A percentile compares a stretch with the other conserved stretches of the same genome.
Conservation (phyloP, 2,797 vertebrate genomes). For the Lepidocolaptes lacrymiger region DNA sequence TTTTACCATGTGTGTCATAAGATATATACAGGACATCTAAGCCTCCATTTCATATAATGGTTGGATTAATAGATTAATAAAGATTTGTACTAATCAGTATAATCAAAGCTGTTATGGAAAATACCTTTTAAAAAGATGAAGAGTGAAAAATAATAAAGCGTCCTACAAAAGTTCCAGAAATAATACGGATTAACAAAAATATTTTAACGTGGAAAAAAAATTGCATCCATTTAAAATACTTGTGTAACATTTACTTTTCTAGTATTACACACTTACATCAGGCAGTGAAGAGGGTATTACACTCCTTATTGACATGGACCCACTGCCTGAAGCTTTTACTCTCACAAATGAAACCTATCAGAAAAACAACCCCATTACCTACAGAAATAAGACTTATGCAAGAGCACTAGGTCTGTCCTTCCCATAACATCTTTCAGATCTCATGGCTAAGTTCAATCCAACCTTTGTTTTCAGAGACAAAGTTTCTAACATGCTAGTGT, state of each 20-base stretch:
- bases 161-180: neutral
- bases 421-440: neutral
- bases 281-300: neutral
- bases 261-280: neutral
- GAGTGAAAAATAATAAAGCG: constrained; percentile 5
- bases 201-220: neutral
- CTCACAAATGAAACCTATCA: neutral
- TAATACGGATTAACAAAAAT: neutral
- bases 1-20: constrained; percentile 45
- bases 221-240: neutral
- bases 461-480: neutral
- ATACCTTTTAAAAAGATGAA: constrained; percentile 37
- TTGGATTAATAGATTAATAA: neutral
- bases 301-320: neutral
- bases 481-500: neutral
- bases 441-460: neutral
- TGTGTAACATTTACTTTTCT: neutral
- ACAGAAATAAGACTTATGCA: neutral
- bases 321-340: neutral
- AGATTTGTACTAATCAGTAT: neutral
- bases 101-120: neutral
- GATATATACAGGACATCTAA: neutral
- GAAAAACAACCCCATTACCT: neutral
- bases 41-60: neutral
- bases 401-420: neutral